Evolutionary conservation across 1,140 invertebrate genomes (phyloP).

Genomic region (Wiebesia pumilae): DNA sequence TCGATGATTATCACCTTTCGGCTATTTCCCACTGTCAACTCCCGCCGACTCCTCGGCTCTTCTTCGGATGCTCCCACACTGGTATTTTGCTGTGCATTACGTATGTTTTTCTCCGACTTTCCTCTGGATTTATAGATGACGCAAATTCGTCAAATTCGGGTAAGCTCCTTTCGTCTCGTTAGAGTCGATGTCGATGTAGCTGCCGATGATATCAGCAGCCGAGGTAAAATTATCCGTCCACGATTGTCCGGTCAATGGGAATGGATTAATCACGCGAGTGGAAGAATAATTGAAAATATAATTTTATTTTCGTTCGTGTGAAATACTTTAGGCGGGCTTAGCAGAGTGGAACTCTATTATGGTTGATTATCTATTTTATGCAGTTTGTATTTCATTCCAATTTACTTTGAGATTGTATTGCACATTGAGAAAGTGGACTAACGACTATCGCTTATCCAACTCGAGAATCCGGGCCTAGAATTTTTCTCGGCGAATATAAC

Average conservation of each 20-base stretch:
- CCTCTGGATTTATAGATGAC: too few species aligned
- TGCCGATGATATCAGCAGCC: too few species aligned
- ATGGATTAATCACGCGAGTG: neutral
- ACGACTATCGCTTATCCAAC: neutral
- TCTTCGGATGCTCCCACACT: too few species aligned
- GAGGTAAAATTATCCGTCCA: neutral
- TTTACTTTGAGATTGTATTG: neutral
- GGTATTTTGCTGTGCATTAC: too few species aligned
- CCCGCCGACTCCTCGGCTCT: too few species aligned
- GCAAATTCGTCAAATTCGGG: too few species aligned
- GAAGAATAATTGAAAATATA: neutral
- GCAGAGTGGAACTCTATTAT: neutral
- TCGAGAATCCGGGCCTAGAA: neutral
- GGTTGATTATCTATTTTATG: neutral
- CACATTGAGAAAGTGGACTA: neutral
- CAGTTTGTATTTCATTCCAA: neutral
- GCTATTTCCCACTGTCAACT: too few species aligned
- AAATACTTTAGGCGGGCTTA: neutral
- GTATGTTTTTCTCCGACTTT: too few species aligned
- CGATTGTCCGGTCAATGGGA: neutral
- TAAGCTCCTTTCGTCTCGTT: too few species aligned
- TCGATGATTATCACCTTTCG: too few species aligned
- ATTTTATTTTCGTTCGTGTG: neutral
- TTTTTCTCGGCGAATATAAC: neutral
- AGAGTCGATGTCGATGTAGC: too few species aligned